Conservation (phyloP, 2,888 invertebrate genomes). For the Tryphoninae sp. region DNA sequence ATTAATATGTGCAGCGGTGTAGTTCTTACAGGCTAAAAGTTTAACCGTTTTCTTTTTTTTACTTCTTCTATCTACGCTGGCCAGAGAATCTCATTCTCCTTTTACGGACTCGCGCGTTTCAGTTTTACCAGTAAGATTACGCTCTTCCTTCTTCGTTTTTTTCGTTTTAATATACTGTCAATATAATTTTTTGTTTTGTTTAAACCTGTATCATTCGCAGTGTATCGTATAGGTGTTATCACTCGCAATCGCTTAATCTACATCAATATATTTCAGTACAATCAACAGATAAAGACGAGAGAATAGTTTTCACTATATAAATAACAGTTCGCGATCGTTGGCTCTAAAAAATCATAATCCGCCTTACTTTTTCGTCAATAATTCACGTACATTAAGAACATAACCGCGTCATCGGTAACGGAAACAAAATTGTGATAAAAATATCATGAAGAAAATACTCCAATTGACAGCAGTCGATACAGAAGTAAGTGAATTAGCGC, state of each 20-base stretch:
- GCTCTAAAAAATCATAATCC: too few relatives aligned
- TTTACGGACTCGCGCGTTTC: conserved; percentile 22
- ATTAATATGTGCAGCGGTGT: conserved; percentile 75
- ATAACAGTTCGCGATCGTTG: too few relatives aligned
- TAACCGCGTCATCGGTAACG: too few relatives aligned
- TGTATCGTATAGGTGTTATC: conserved; percentile 1
- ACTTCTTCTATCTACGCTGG: conserved; percentile 44
- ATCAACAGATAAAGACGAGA: conserved; percentile 42
- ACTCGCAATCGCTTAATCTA: conserved; percentile 20
- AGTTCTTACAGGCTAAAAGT: conserved; percentile 65
- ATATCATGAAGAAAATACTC: too few relatives aligned
- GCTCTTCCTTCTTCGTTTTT: conserved; percentile 12
- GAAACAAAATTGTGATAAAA: too few relatives aligned
- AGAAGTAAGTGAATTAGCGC: too few relatives aligned
- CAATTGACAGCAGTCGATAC: too few relatives aligned
- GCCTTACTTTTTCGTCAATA: too few relatives aligned
- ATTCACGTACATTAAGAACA: too few relatives aligned
- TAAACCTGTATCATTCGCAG: conserved; percentile 57
- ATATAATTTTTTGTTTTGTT: conserved; percentile 25
- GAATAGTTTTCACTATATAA: neutral
- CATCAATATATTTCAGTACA: conserved; percentile 46
- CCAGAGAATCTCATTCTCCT: conserved; percentile 52
- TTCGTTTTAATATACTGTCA: conserved; percentile 26
- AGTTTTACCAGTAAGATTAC: conserved; percentile 46
- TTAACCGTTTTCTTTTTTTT: conserved; percentile 43